A percentile compares a stretch with the other conserved stretches of the same genome.
These are phyloP conservation scores for Microctenopoma stevenorrisi DNA, from an alignment of 2,797 vertebrate genomes.

Conservation along the genomic window DNA sequence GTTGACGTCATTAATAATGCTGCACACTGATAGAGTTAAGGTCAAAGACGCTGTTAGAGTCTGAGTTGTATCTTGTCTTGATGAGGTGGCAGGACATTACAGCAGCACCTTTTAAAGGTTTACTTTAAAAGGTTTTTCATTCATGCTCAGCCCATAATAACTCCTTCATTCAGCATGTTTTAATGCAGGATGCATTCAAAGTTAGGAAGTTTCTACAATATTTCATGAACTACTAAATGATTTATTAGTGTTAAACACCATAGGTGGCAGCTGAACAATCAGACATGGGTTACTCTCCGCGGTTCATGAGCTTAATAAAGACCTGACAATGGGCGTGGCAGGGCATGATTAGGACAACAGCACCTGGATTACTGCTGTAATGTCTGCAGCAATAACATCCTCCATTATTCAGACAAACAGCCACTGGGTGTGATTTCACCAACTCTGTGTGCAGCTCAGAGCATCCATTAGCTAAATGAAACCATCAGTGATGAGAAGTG, in stretches of 20 bases:
- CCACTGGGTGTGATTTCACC: conserved; percentile 30
- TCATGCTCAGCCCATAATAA: no score
- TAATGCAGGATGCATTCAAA: neutral
- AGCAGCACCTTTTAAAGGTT: neutral
- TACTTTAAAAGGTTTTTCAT: no score
- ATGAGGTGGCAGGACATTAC: conserved; percentile 23
- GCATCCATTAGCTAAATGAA: conserved; percentile 58
- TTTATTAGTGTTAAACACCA: neutral
- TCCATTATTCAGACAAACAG: conserved; percentile 5
- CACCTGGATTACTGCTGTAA: conserved; percentile 40
- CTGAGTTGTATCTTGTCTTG: neutral
- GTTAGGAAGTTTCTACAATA: neutral
- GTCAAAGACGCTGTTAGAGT: neutral
- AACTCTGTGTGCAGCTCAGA: conserved; percentile 17
- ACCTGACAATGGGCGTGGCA: conserved; percentile 17
- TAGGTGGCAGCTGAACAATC: neutral
- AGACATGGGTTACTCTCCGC: neutral
- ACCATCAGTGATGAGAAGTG: conserved; percentile 12
- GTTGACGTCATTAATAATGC: no score
- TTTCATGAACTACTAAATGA: neutral
- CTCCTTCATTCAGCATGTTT: neutral
- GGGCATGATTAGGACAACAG: conserved; percentile 20
- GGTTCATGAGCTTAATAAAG: conserved; percentile 35
- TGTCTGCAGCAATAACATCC: conserved; percentile 22
- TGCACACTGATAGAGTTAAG: no score